Evolutionary conservation across 2,888 invertebrate genomes (phyloP).

Genomic region (Thereva unica): DNA sequence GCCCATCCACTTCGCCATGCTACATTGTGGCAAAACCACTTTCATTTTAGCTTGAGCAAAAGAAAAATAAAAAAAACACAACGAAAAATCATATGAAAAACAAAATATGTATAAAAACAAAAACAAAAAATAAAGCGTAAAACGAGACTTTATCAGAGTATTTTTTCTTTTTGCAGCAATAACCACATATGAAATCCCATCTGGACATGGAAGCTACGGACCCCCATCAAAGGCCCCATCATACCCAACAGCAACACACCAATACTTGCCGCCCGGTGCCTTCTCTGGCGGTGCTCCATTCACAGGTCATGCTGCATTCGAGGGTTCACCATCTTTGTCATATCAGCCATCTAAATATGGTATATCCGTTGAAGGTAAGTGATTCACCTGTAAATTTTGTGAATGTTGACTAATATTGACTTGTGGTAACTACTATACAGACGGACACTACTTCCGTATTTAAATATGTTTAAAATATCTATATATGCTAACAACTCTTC

Average conservation of each 20-base stretch:
- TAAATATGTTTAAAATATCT: too few relatives aligned
- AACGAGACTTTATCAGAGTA: too few relatives aligned
- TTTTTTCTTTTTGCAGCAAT: conserved; percentile 49
- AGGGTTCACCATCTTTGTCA: conserved; percentile 48
- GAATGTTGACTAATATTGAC: too few relatives aligned
- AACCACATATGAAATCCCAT: conserved; percentile 55
- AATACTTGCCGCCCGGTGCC: conserved; percentile 52
- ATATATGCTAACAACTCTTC: too few relatives aligned
- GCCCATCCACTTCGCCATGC: too few relatives aligned
- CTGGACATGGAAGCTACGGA: conserved; percentile 53
- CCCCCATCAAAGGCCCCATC: conserved; percentile 56
- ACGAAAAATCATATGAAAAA: not conserved
- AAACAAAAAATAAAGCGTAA: not conserved
- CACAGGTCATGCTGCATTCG: conserved; percentile 54
- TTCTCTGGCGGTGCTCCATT: conserved; percentile 51
- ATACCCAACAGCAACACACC: conserved; percentile 53
- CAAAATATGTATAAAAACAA: too few relatives aligned
- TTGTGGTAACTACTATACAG: too few relatives aligned
- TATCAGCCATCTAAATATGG: conserved; percentile 36
- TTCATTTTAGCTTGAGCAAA: conserved; percentile 7
- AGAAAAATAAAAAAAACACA: not conserved
- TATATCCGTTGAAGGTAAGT: conserved; percentile 38
- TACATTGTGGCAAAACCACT: not conserved
- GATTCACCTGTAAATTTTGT: not conserved
- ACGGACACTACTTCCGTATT: too few relatives aligned